Conservation (phyloP, 2,888 invertebrate genomes). For the Chrysolina haemoptera region DNA sequence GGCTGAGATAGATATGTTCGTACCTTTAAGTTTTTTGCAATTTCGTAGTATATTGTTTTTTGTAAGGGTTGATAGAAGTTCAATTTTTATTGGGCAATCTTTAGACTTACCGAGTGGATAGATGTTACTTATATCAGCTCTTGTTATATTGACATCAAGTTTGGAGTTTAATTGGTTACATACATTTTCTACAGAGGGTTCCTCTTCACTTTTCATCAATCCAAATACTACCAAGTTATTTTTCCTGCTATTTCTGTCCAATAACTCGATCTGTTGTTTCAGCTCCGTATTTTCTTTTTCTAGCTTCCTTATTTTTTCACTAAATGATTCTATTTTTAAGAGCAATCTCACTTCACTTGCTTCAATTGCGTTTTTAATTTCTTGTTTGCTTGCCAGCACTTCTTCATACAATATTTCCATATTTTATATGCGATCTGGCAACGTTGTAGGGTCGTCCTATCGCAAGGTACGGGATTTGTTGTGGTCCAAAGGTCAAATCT, state of each 20-base stretch:
- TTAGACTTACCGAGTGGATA: conserved; percentile 5
- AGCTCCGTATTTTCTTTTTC: conserved; percentile 9
- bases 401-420: no score
- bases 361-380: no score
- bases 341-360: no score
- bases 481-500: no score
- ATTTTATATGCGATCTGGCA: no score
- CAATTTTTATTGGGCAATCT: conserved; percentile 10
- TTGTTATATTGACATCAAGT: conserved; percentile 13
- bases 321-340: no score
- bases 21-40: no score
- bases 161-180: neutral
- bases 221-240: conserved; percentile 4
- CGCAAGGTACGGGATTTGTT: no score
- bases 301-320: conserved; percentile 1
- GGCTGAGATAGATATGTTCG: no score
- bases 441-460: no score
- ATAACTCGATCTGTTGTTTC: conserved; percentile 1
- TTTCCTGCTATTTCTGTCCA: conserved; percentile 14
- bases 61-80: conserved; percentile 11
- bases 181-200: neutral
- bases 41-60: no score
- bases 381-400: no score
- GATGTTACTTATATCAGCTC: conserved; percentile 19
- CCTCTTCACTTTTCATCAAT: conserved; percentile 11